These are phyloP conservation scores for Heliconius eleuchia DNA, from an alignment of 1,140 invertebrate genomes.

Conservation along the genomic window DNA sequence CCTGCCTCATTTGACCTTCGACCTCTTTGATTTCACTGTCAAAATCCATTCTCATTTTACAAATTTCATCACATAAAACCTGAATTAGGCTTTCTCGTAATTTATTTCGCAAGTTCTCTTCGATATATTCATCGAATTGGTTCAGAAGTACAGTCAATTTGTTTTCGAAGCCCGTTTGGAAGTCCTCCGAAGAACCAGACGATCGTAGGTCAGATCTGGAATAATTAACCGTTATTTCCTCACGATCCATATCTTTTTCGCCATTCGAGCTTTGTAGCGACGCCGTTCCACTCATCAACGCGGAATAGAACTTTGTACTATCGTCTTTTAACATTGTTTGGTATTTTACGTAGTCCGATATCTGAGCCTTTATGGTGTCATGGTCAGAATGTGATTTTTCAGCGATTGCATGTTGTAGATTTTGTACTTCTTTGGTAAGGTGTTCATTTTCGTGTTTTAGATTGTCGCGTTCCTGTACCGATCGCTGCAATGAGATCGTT, in stretches of 20 bases:
- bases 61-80: conserved; percentile 76
- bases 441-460: conserved; percentile 83
- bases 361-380: conserved; percentile 73
- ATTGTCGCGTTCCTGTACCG: conserved; percentile 81
- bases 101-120: conserved; percentile 73
- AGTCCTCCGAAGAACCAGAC: conserved; percentile 59
- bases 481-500: conserved; percentile 83
- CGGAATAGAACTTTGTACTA: conserved; percentile 69
- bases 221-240: conserved; percentile 72
- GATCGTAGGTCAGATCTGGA: conserved; percentile 69
- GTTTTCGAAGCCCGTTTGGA: conserved; percentile 64
- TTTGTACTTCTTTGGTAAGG: conserved; percentile 83
- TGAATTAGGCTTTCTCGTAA: conserved; percentile 80
- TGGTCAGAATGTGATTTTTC: conserved; percentile 78
- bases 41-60: conserved; percentile 70
- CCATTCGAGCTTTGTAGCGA: conserved; percentile 64
- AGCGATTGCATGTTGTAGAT: conserved; percentile 82
- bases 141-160: conserved; percentile 69
- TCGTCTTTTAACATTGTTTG: conserved; percentile 74
- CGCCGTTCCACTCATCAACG: conserved; percentile 61
- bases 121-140: conserved; percentile 67
- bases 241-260: conserved; percentile 71
- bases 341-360: conserved; percentile 75
- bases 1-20: conserved; percentile 65
- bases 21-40: conserved; percentile 77